These are phyloP conservation scores for Lasiommata megera DNA, from an alignment of 2,888 invertebrate genomes.

Conservation along the genomic window DNA sequence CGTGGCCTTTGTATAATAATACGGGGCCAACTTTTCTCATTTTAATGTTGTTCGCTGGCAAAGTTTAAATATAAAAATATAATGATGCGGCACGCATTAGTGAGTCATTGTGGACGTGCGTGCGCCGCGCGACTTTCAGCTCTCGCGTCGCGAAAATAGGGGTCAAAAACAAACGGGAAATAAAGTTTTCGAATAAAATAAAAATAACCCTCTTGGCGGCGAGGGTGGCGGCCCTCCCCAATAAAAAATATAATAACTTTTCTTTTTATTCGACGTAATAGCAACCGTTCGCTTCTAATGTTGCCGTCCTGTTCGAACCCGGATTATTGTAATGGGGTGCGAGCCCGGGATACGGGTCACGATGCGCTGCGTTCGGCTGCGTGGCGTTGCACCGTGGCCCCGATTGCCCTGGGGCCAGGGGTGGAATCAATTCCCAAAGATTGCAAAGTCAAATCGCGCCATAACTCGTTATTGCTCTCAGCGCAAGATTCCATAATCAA, in stretches of 20 bases:
- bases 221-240: conserved; percentile 78
- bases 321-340: conserved; percentile 72
- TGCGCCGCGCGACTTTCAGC: conserved; percentile 63
- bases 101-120: conserved; percentile 77
- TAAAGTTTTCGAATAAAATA: conserved; percentile 81
- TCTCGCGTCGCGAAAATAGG: conserved; percentile 73
- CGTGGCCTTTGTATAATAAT: conserved; percentile 48
- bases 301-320: conserved; percentile 65
- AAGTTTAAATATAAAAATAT: conserved; percentile 81
- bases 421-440: too few relatives aligned
- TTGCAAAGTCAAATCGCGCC: too few relatives aligned
- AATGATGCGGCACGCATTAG: conserved; percentile 79
- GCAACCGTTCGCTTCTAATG: conserved; percentile 75
- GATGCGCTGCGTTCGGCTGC: conserved; percentile 29
- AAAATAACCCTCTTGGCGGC: conserved; percentile 79
- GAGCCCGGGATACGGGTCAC: conserved; percentile 39
- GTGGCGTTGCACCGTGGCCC: not conserved
- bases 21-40: conserved; percentile 74
- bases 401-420: too few relatives aligned
- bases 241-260: conserved; percentile 82
- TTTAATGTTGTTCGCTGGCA: conserved; percentile 74
- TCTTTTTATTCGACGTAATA: conserved; percentile 80
- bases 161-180: conserved; percentile 80
- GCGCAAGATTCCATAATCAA: too few relatives aligned
- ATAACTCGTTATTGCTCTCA: too few relatives aligned